phyloP scores from a whole-genome alignment of 2,113 vertebrate species.

The Smithornis capensis region DNA sequence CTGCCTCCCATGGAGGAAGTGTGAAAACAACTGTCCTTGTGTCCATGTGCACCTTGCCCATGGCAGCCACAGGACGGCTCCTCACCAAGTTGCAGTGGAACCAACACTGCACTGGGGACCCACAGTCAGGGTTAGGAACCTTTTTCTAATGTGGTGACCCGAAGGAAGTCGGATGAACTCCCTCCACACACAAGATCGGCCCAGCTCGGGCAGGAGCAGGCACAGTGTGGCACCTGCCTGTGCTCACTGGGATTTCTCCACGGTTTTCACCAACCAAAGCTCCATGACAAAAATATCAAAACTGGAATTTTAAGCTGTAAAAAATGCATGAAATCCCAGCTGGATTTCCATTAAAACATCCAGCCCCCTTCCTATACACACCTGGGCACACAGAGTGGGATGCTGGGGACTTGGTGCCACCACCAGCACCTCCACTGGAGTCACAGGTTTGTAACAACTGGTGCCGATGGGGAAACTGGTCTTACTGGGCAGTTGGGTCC shows the following conservation, averaged over 20 bases:
- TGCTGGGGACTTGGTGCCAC: not conserved
- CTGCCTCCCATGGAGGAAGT: not conserved
- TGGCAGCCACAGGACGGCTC: fast-evolving
- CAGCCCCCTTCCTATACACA: not conserved
- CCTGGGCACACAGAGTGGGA: fast-evolving
- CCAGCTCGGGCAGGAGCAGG: not conserved
- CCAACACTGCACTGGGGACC: fast-evolving
- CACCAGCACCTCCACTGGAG: not conserved
- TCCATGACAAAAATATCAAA: conserved; percentile 50
- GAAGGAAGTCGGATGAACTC: fast-evolving
- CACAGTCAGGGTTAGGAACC: fast-evolving
- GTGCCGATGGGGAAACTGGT: not conserved
- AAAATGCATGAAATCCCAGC: conserved; percentile 60
- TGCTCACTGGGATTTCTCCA: not conserved
- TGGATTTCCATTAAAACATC: conserved; percentile 8
- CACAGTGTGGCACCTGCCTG: not conserved
- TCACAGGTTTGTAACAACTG: not conserved
- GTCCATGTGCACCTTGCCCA: fast-evolving
- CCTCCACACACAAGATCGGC: fast-evolving
- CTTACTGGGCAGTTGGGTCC: not conserved
- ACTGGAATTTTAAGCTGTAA: conserved; percentile 67
- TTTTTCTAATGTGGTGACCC: not conserved
- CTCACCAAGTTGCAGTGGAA: not conserved
- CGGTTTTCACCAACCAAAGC: conserved; percentile 1
- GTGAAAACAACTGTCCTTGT: not conserved